Base-by-base conservation (phyloP, 2,113 vertebrate species). In the Bufo bufo region DNA sequence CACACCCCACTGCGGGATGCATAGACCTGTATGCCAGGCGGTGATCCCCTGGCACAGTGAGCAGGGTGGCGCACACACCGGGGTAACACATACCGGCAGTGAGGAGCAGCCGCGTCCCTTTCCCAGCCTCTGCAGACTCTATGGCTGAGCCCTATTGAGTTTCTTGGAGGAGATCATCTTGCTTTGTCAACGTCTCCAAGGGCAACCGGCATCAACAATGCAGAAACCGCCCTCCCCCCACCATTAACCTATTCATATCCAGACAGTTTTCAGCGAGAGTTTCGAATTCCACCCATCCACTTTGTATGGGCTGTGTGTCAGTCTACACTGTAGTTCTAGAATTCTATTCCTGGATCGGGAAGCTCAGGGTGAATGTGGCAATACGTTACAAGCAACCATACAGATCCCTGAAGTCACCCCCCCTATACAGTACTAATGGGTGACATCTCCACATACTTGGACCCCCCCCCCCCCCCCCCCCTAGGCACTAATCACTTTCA, bases 61-160 rank as follows among this genome's bases (percentile, higher is more conserved):
- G 17, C 61, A 65, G 17, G 61, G 43, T 75, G 43, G 0, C 72
- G 4, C 72, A 14, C 33, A 47, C 33, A 47, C 1, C 43, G 4
- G 54, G 43, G 45, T 3, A n/a, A 47, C 13, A 87, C 85, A 50
- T 89, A 84, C 87, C 87, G 17, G 54, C 16, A 1, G 50, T 45
- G 56, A 54, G 19, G 19, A 11, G 13, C 5, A 17, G n/a, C 58
- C 9, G 50, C 47, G 54, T 63, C 45, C 74, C 58, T 8, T 9
- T 20, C 69, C 50, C 61, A 0, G 13, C 9, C 23, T 33, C 23
- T 45, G 65, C 33, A 47, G 71, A 61, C 0, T 0, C 20, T 8
- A 91, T 91, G 92, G 91, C 87, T 4, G 0, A 0, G 0, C 6
- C 0, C 90, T 90, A 84, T 93, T 86, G 13, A 0, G 82, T 93